Evolutionary conservation across 2,113 vertebrate genomes (phyloP).

Genomic region (Nerophis lumbriciformis): DNA sequence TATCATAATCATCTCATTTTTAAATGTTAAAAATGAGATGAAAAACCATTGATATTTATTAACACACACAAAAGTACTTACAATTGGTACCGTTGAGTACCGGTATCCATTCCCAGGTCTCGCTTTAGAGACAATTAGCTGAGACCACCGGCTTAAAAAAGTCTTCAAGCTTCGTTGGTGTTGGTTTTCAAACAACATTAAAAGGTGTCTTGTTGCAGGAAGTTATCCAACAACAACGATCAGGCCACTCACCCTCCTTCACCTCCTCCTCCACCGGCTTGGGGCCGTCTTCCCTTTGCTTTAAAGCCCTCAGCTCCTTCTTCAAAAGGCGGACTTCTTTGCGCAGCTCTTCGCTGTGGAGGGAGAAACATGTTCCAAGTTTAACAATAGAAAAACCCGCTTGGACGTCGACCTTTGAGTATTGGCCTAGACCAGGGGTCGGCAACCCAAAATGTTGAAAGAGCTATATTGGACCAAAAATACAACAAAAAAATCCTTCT

Average conservation of each 20-base stretch:
- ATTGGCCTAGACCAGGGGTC: too few species aligned
- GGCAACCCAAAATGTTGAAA: too few species aligned
- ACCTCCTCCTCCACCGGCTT: conserved; percentile 64
- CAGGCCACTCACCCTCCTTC: conserved; percentile 71
- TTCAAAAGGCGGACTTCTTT: conserved; percentile 91
- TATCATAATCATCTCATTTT: too few species aligned
- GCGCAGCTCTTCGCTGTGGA: conserved; percentile 85
- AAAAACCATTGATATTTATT: too few species aligned
- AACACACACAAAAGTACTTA: too few species aligned
- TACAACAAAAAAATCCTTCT: too few species aligned
- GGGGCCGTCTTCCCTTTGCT: conserved; percentile 77
- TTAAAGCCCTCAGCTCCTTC: conserved; percentile 89
- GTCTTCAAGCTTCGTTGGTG: conserved; percentile 18
- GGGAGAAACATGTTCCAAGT: conserved; percentile 25
- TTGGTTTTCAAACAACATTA: conserved; percentile 8
- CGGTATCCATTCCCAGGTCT: too few species aligned
- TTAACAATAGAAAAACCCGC: too few species aligned
- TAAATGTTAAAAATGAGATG: too few species aligned
- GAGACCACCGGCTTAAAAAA: conserved; percentile 36
- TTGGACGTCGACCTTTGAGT: too few species aligned
- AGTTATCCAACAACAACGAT: conserved; percentile 13
- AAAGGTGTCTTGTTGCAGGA: conserved; percentile 10
- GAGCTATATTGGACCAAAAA: too few species aligned
- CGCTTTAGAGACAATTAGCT: conserved; percentile 7
- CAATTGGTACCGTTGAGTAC: too few species aligned